Percentiles rank a stretch among this genome's conserved stretches.
phyloP scores from a whole-genome alignment of 2,797 vertebrate genomes.

The Macrochelys suwanniensis region DNA sequence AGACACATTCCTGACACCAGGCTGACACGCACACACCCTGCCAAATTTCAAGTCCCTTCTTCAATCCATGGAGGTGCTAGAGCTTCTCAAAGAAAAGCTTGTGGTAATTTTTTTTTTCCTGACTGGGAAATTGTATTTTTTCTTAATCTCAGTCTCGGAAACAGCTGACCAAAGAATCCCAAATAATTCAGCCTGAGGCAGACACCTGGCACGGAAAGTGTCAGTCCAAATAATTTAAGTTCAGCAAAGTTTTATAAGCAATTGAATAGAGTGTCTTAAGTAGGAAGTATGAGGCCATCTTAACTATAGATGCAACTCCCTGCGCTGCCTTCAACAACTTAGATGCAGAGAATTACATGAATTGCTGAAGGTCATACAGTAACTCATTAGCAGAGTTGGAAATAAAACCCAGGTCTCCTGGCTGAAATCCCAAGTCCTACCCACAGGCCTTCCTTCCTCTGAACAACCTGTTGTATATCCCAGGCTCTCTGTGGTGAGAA shows the following conservation, averaged over 20 bases:
- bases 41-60: neutral
- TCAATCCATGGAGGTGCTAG: neutral
- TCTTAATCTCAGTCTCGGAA: neutral
- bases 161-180: neutral
- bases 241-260: neutral
- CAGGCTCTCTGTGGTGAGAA: neutral
- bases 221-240: neutral
- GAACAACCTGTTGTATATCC: neutral
- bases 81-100: neutral
- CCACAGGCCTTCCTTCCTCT: neutral
- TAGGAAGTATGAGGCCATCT: neutral
- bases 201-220: neutral
- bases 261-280: neutral
- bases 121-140: neutral
- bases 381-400: neutral
- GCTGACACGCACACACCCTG: neutral
- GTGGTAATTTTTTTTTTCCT: fast-evolving
- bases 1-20: neutral
- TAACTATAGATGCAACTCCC: neutral
- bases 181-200: neutral
- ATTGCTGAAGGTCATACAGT: neutral
- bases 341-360: neutral
- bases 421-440: neutral
- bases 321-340: neutral
- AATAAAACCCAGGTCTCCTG: neutral